Base-by-base conservation (phyloP, 2,888 invertebrate genomes). In the Gari tellinella region DNA sequence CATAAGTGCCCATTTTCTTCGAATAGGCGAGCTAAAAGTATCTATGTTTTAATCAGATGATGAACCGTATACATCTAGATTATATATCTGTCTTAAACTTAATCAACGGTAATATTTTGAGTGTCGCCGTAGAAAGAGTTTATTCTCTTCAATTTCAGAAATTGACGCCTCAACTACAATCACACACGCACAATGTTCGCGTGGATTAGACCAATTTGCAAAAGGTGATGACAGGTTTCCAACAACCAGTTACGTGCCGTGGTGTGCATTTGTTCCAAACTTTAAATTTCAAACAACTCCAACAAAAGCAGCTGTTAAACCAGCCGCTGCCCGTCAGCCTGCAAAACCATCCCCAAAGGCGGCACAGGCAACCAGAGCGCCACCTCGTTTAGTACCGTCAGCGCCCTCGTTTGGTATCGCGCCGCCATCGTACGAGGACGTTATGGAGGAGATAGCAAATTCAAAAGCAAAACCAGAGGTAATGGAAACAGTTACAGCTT, bases 391-490 rank as follows among this genome's bases (percentile, higher is more conserved):
- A 25, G 10, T 31, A 17, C 64, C 64, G 5, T 55, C 64, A 31
- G 64, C 64, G 26, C 64, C 64, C 0, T 55, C 64, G 12, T 14
- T 48, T 1, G 48, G 45, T 12, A 3, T 45, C 31, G 21, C 19
- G 21, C 64, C 66, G 31, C 66, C 66, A 31, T 58, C 66, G 7
- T 66, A 66, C 41, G 66, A 66, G 2, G 66, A 66, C 15, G 66
- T 40, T 26, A 37, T 66, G 66, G 31, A 19, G 12, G 55, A 41
- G 23, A 37, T 64, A 15, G 21, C 52, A 1, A 23, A 21, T 10
- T 15, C 25, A 23, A 23, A 40, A 21, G 19, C n/a, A n/a, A n/a
- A n/a, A n/a, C n/a, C 14, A 15, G 53, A 63, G 53, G 62, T 62
- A 41, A 7, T 26, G 26, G 10, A 31, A 31, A 31, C n/a, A n/a